A percentile compares a stretch with the other conserved stretches of the same genome.
phyloP scores from a whole-genome alignment of 2,797 vertebrate genomes.

The Lepus oiostolus region DNA sequence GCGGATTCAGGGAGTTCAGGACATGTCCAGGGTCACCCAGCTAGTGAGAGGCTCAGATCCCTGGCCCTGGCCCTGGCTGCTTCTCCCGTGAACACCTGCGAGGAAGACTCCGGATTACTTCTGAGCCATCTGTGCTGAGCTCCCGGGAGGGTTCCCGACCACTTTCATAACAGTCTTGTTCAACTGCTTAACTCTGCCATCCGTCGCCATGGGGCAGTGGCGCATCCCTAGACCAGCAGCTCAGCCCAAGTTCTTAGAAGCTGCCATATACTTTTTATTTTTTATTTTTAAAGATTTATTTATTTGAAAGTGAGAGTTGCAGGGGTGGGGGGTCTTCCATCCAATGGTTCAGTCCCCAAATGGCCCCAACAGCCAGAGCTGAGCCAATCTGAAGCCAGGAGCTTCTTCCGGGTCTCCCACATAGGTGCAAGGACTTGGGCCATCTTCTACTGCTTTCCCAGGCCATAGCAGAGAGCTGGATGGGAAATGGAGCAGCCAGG shows the following conservation, averaged over 20 bases:
- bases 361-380: too few species aligned
- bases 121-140: not conserved
- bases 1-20: not conserved
- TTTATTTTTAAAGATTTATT: too few species aligned
- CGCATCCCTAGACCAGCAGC: not conserved
- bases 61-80: not conserved
- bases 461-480: too few species aligned
- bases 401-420: too few species aligned
- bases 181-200: not conserved
- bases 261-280: not conserved
- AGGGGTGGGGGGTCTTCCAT: fast-evolving
- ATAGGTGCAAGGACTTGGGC: too few species aligned
- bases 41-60: not conserved
- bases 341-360: too few species aligned
- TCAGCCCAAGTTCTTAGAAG: not conserved
- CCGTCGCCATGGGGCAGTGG: not conserved
- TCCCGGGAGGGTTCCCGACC: not conserved
- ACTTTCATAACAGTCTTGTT: slow-evolving; percentile 26
- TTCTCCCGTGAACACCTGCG: not conserved
- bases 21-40: not conserved
- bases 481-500: too few species aligned
- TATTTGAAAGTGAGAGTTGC: too few species aligned
- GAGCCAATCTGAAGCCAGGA: too few species aligned
- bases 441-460: too few species aligned
- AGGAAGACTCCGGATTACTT: slow-evolving; percentile 3